A percentile compares a stretch with the other conserved stretches of the same genome.
Conservation (phyloP, 2,888 invertebrate species). For the Drosophila leonis region DNA sequence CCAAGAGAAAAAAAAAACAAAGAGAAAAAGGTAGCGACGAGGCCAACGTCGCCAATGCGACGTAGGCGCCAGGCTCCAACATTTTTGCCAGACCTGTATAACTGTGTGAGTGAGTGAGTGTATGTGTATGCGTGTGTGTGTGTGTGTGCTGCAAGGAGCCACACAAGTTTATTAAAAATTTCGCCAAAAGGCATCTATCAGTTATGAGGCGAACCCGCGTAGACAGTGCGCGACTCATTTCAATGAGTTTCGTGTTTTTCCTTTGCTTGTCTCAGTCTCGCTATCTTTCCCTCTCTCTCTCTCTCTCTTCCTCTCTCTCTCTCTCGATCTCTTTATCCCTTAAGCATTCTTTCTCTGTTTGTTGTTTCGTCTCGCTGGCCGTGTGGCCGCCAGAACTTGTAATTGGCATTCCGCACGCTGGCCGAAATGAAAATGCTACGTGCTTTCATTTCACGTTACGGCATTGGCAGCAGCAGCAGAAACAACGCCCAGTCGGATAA, state of each 20-base stretch:
- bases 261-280: conserved; percentile 8
- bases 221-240: conserved; percentile 72
- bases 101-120: conserved; percentile 8
- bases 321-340: conserved; percentile 3
- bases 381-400: conserved; percentile 64
- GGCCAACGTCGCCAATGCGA: conserved; percentile 20
- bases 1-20: conserved; percentile 15
- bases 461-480: conserved; percentile 25
- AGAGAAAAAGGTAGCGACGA: conserved; percentile 21
- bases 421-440: conserved; percentile 81
- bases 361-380: background rate
- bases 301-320: conserved; percentile 1
- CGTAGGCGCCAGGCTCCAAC: conserved; percentile 35
- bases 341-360: conserved; percentile 11
- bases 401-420: conserved; percentile 81
- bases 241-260: conserved; percentile 66
- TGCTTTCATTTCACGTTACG: conserved; percentile 77
- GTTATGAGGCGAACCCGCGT: conserved; percentile 62
- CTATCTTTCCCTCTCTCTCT: background rate
- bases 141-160: conserved; percentile 27
- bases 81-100: conserved; percentile 25
- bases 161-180: conserved; percentile 75
- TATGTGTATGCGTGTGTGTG: conserved; percentile 9
- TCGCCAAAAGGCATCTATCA: conserved; percentile 76
- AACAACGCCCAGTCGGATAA: conserved; percentile 54